Percentiles rank a stretch among this genome's conserved stretches.
These are phyloP conservation scores for Hanleya hanleyi DNA, from an alignment of 2,888 invertebrate species.

Conservation along the genomic window DNA sequence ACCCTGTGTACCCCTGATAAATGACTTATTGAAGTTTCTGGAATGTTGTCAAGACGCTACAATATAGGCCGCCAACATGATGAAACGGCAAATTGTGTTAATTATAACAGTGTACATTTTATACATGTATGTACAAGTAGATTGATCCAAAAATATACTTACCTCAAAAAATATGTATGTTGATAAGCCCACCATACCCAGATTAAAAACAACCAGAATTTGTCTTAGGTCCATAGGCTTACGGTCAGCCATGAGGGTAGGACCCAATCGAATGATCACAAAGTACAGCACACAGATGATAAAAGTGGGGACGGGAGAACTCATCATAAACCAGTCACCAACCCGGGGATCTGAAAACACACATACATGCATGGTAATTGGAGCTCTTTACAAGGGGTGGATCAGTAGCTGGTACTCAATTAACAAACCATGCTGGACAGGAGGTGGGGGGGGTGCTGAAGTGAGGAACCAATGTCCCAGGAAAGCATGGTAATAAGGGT, in stretches of 20 bases:
- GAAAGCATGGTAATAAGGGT: too few species aligned
- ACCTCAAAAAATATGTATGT: slow-evolving; percentile 95
- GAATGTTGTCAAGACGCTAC: too few species aligned
- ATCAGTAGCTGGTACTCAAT: too few species aligned
- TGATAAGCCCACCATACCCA: slow-evolving; percentile 91
- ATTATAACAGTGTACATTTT: too few species aligned
- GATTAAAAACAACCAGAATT: slow-evolving; percentile 88
- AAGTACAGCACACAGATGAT: slow-evolving; percentile 88
- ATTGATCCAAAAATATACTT: slow-evolving; percentile 69
- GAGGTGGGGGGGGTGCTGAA: too few species aligned
- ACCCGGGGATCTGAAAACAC: slow-evolving; percentile 85
- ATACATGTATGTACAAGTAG: neutral
- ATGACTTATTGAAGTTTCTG: too few species aligned
- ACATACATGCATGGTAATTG: too few species aligned
- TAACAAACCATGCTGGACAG: too few species aligned
- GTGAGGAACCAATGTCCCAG: too few species aligned
- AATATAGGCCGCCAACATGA: too few species aligned
- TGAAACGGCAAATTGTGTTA: too few species aligned
- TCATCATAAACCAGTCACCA: slow-evolving; percentile 91
- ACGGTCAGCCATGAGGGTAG: slow-evolving; percentile 90
- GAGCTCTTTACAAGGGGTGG: too few species aligned
- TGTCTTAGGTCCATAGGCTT: slow-evolving; percentile 89
- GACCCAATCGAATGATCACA: slow-evolving; percentile 84
- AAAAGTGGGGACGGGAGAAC: slow-evolving; percentile 89
- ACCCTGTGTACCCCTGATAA: neutral